Evolutionary conservation across 2,797 vertebrate genomes (phyloP).

Genomic region (Buphagus erythrorhynchus): DNA sequence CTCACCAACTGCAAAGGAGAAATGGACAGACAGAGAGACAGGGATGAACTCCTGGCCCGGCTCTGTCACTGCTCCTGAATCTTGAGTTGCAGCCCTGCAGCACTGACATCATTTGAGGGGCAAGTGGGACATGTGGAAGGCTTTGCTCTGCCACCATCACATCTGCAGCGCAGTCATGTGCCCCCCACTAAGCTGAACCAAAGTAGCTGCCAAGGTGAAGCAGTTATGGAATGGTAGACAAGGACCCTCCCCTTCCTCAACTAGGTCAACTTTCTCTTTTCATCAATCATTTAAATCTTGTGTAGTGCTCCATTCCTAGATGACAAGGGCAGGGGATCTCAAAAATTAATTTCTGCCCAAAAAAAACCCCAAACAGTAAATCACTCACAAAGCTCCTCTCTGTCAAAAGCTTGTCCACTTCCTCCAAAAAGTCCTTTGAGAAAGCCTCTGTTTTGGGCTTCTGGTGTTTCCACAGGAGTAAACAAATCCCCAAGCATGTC

Average conservation of each 20-base stretch:
- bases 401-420: conserved; percentile 93
- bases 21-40: not conserved
- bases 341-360: not conserved
- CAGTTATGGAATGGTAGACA: not conserved
- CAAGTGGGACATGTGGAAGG: accelerated
- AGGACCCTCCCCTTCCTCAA: not conserved
- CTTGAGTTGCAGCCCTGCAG: accelerated
- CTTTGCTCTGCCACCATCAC: not conserved
- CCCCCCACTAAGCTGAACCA: accelerated
- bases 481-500: conserved; percentile 98
- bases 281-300: not conserved
- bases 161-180: accelerated
- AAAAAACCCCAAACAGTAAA: not conserved
- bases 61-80: not conserved
- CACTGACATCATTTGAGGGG: accelerated
- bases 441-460: conserved; percentile 96
- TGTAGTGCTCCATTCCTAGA: not conserved
- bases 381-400: conserved; percentile 96
- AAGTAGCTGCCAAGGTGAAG: not conserved
- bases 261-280: not conserved
- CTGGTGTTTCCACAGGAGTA: conserved; percentile 93
- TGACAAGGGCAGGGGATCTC: not conserved
- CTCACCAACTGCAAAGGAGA: conserved; percentile 86
- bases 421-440: conserved; percentile 97
- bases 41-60: not conserved